phyloP scores from a whole-genome alignment of 2,797 vertebrate species.

The Amblyopsis hoosieri region DNA sequence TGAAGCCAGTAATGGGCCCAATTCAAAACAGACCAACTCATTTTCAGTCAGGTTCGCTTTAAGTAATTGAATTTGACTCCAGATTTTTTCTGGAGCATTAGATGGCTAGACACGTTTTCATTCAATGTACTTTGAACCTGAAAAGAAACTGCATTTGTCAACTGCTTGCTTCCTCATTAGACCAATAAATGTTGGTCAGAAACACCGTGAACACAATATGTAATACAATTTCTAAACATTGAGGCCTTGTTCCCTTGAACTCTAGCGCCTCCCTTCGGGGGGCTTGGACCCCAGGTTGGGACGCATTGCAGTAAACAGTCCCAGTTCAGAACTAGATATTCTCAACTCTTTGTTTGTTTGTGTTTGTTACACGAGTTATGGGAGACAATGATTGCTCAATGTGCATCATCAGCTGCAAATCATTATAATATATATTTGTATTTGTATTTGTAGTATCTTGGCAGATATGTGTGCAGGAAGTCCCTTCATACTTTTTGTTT shows the following conservation, averaged over 20 bases:
- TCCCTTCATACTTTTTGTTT: background rate
- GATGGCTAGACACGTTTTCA: constrained; percentile 34
- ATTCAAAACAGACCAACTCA: constrained; percentile 63
- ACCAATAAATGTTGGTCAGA: constrained; percentile 33
- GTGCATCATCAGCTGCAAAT: constrained; percentile 1
- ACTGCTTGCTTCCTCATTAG: constrained; percentile 31
- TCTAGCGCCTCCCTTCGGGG: no score
- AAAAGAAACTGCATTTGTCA: constrained; percentile 29
- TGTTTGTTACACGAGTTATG: constrained; percentile 37
- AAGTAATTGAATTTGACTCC: constrained; percentile 74
- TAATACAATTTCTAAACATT: constrained; percentile 31
- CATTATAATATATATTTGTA: background rate
- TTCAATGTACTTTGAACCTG: constrained; percentile 41
- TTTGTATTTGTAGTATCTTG: no score
- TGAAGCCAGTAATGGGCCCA: constrained; percentile 62
- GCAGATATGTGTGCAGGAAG: background rate
- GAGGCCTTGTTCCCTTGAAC: constrained; percentile 44
- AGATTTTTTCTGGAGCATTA: constrained; percentile 43
- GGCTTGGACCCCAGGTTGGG: no score
- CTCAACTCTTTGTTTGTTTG: constrained; percentile 37
- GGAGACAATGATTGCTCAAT: constrained; percentile 25
- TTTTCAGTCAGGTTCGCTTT: constrained; percentile 67
- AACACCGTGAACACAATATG: background rate
- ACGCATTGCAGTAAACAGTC: constrained; percentile 9
- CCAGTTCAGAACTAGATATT: constrained; percentile 58